A percentile compares a stretch with the other conserved stretches of the same genome.
These are phyloP conservation scores for Xylota segnis DNA, from an alignment of 2,888 invertebrate species.

Conservation along the genomic window DNA sequence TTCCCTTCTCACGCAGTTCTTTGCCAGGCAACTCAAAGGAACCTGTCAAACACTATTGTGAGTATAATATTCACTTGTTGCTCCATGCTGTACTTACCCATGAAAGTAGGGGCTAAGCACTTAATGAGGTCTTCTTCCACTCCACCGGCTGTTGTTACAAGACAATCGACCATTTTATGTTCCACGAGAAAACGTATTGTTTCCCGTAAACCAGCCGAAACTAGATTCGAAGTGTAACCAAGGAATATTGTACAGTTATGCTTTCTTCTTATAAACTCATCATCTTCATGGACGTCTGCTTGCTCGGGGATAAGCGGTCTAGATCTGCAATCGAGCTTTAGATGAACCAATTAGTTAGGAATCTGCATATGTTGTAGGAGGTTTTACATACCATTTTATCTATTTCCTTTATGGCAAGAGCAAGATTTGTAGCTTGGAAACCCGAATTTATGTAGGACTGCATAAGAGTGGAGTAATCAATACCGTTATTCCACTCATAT, in stretches of 20 bases:
- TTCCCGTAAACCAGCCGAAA: conserved; percentile 97
- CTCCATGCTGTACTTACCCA: conserved; percentile 86
- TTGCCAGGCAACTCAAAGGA: conserved; percentile 94
- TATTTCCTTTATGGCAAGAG: conserved; percentile 94
- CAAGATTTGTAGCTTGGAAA: conserved; percentile 99
- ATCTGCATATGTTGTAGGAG: background rate
- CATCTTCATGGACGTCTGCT: conserved; percentile 89
- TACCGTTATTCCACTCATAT: conserved; percentile 96
- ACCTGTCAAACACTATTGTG: conserved; percentile 68
- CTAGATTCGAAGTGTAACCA: conserved; percentile 98
- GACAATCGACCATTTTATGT: conserved; percentile 95
- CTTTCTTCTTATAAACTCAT: conserved; percentile 91
- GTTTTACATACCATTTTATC: conserved; percentile 91
- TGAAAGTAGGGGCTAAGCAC: conserved; percentile 96
- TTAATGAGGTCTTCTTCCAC: conserved; percentile 99
- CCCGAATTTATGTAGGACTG: conserved; percentile 92
- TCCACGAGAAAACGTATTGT: conserved; percentile 94
- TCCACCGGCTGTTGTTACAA: conserved; percentile 99
- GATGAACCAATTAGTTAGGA: background rate
- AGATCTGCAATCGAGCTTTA: conserved; percentile 89
- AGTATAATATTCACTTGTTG: background rate
- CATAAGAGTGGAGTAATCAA: conserved; percentile 94
- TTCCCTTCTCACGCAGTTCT: conserved; percentile 91
- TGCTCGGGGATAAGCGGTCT: conserved; percentile 89
- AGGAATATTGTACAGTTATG: conserved; percentile 97